Evolutionary conservation across 2,888 invertebrate genomes (phyloP).

Genomic region (Andricus curvator): DNA sequence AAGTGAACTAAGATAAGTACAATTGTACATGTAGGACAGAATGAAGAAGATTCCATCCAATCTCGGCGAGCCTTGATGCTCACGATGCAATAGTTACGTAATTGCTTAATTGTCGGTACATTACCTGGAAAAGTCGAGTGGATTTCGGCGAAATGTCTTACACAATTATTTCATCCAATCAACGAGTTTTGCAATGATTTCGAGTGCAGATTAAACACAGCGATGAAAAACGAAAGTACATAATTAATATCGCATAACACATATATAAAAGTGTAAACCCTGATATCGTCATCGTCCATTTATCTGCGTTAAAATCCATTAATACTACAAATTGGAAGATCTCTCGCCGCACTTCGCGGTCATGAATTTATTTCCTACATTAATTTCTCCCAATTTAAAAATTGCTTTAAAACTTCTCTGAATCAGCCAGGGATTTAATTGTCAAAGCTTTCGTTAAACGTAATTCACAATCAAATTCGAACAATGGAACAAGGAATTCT

Average conservation of each 20-base stretch:
- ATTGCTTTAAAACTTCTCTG: neutral
- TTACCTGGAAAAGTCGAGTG: slow-evolving; percentile 5
- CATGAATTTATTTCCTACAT: neutral
- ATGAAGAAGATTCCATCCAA: slow-evolving; percentile 26
- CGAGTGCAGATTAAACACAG: neutral
- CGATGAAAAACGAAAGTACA: neutral
- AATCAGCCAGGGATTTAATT: neutral
- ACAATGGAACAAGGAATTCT: neutral
- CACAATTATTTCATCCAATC: slow-evolving; percentile 6
- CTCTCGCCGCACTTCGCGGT: neutral
- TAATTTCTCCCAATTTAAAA: neutral
- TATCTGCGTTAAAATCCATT: slow-evolving; percentile 69
- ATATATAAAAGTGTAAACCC: slow-evolving; percentile 30
- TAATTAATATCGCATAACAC: neutral
- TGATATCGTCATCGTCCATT: slow-evolving; percentile 58
- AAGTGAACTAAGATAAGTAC: neutral
- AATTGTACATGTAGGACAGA: neutral
- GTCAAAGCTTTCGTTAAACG: neutral
- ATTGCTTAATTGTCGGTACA: slow-evolving; percentile 22
- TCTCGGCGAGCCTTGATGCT: slow-evolving; percentile 1
- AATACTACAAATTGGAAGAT: slow-evolving; percentile 63
- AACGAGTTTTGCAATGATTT: slow-evolving; percentile 8
- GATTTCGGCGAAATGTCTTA: slow-evolving; percentile 2
- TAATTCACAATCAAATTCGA: neutral
- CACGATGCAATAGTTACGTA: slow-evolving; percentile 11